Conservation (phyloP, 2,888 invertebrate species). For the Chromoteleia sp. region DNA sequence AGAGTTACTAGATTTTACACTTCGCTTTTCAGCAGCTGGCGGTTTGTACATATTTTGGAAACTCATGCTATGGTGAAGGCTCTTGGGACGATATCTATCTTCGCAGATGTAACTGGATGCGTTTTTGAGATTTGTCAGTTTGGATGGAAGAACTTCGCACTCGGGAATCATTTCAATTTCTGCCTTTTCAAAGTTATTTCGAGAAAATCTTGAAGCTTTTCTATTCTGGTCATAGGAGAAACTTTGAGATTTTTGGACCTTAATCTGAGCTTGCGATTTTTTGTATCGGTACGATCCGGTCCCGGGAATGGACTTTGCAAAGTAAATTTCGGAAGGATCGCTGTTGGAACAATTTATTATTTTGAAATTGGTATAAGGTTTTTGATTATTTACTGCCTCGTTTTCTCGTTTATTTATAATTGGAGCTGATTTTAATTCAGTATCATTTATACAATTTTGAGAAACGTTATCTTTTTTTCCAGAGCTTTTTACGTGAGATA, state of each 20-base stretch:
- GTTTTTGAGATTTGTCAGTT: slow-evolving; percentile 60
- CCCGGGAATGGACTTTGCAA: slow-evolving; percentile 46
- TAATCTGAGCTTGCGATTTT: slow-evolving; percentile 37
- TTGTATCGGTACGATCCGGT: slow-evolving; percentile 50
- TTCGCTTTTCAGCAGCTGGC: not conserved
- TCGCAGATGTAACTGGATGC: slow-evolving; percentile 74
- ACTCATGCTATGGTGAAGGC: slow-evolving; percentile 75
- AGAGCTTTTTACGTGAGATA: too few species aligned
- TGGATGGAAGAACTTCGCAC: slow-evolving; percentile 63
- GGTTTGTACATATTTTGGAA: slow-evolving; percentile 71
- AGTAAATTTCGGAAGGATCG: not conserved
- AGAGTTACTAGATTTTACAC: not conserved
- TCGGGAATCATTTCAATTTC: slow-evolving; percentile 67
- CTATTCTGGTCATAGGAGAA: slow-evolving; percentile 25
- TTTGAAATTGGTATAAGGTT: slow-evolving; percentile 1
- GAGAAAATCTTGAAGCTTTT: not conserved
- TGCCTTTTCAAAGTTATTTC: slow-evolving; percentile 8
- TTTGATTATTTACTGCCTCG: not conserved
- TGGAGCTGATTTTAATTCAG: too few species aligned
- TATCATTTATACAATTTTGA: too few species aligned
- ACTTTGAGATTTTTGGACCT: slow-evolving; percentile 63
- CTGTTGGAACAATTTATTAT: not conserved
- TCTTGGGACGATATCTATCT: slow-evolving; percentile 69
- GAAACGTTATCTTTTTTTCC: too few species aligned
- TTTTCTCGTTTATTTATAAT: too few species aligned